Base-by-base conservation (phyloP, 2,113 vertebrate genomes). In the Chlamydotis undulata region DNA sequence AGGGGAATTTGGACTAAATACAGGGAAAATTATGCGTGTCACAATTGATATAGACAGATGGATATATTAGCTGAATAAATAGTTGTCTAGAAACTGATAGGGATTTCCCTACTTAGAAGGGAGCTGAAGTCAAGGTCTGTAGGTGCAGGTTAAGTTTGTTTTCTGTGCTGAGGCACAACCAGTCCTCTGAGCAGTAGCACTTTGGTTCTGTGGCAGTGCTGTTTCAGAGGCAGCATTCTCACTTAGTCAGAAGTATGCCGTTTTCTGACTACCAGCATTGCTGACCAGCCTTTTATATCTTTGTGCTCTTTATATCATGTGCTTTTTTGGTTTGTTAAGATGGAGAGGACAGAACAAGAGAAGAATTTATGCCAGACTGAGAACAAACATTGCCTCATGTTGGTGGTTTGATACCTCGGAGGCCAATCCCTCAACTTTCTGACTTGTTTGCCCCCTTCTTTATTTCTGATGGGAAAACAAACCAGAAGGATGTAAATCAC, bases 391-490 rank as follows among this genome's bases (percentile, higher is more conserved):
- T 93, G 93, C 93, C 87, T 93, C 79, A 56, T 91, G 87, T 94
- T 95, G 87, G 92, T 96, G 96, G 95, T 97, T 97, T 94, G 90
- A 92, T 97, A 91, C 96, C 94, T 94, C 57, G 70, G 92, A 95
- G 97, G 87, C 83, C 89, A 93, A 94, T 96, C 73, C 56, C 35
- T 97, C 92, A 91, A 35, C 76, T 93, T 95, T 60, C 75, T 94
- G 89, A 74, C 67, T 96, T 90, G 68, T 91, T 94, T 89, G 80
- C 80, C 61, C 45, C 81, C 50, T 89, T 95, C 89, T 94, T 94
- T 95, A 68, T 94, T 97, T 97, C 93, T 95, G 76, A 90, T 97
- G 92, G 80, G 89, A 97, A 97, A 97, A 95, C 84, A 96, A 83
- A 47, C 28, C 65, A 82, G 56, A 70, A 87, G 76, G 76, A 65